phyloP scores from a whole-genome alignment of 2,888 invertebrate genomes.

The Mongoloraphidia duomilia region DNA sequence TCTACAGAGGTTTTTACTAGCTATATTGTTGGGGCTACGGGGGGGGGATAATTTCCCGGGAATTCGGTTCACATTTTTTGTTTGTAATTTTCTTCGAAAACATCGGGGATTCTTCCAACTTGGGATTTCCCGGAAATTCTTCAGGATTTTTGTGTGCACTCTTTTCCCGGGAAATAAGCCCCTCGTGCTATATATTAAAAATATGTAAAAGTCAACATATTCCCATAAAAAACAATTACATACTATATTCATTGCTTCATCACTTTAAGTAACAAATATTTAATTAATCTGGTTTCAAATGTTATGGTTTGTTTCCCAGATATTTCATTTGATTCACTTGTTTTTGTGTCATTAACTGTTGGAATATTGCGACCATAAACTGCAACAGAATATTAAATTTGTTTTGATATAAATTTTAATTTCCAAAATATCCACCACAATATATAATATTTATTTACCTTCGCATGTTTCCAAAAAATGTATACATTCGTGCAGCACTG shows the following conservation, averaged over 20 bases:
- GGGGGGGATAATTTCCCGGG: too few relatives aligned
- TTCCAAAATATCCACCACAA: conserved; percentile 1
- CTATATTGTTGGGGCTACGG: too few relatives aligned
- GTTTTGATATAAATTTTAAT: background rate
- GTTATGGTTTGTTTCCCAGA: conserved; percentile 81
- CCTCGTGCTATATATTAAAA: too few relatives aligned
- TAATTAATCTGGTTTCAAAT: conserved; percentile 74
- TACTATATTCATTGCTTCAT: conserved; percentile 1
- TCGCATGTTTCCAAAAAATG: conserved; percentile 85
- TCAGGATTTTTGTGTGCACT: too few relatives aligned
- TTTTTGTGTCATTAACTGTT: conserved; percentile 67
- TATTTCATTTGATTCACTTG: conserved; percentile 51
- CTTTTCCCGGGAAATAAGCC: too few relatives aligned
- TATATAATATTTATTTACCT: conserved; percentile 28
- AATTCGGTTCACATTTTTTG: too few relatives aligned
- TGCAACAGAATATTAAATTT: conserved; percentile 27
- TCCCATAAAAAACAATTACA: too few relatives aligned
- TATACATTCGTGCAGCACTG: conserved; percentile 74
- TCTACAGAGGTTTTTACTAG: too few relatives aligned
- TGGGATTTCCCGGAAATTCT: too few relatives aligned
- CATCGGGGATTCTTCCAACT: too few relatives aligned
- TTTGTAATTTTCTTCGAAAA: too few relatives aligned
- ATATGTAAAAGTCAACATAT: too few relatives aligned
- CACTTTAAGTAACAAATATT: conserved; percentile 61
- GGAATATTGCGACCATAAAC: conserved; percentile 73